phyloP scores from a whole-genome alignment of 2,797 vertebrate genomes.

The Sarcophilus harrisii region DNA sequence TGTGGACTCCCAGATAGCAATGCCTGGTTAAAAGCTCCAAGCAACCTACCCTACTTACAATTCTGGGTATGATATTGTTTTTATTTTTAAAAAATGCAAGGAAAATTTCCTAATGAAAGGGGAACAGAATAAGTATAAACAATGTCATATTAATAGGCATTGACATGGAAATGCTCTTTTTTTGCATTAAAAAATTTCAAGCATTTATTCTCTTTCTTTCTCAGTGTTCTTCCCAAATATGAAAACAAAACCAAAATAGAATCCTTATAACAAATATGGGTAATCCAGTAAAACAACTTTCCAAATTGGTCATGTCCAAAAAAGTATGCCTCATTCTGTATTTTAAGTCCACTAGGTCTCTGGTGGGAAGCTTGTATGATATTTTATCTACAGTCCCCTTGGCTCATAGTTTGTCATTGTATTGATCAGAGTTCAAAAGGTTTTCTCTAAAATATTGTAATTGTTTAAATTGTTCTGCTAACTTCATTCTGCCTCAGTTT shows the following conservation, averaged over 20 bases:
- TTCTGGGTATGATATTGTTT: neutral
- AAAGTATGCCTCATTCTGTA: neutral
- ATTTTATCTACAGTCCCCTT: neutral
- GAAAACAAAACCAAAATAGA: neutral
- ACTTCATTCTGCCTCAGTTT: neutral
- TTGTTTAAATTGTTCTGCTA: neutral
- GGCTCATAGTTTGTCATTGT: neutral
- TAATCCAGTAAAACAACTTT: neutral
- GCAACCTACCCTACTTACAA: neutral
- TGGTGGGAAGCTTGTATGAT: neutral
- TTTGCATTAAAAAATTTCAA: neutral
- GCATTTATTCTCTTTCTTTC: neutral
- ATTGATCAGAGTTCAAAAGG: neutral
- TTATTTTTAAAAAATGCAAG: neutral
- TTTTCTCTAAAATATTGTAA: neutral
- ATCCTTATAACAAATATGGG: neutral
- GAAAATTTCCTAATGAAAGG: neutral
- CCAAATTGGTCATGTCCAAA: neutral
- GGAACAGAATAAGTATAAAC: neutral
- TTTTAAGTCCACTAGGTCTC: neutral
- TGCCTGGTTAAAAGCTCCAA: neutral
- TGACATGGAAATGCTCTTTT: neutral
- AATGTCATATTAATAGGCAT: neutral
- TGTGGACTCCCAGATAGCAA: neutral
- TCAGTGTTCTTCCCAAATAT: neutral